Conservation (phyloP, 2,888 invertebrate species). For the Phalera bucephala region DNA sequence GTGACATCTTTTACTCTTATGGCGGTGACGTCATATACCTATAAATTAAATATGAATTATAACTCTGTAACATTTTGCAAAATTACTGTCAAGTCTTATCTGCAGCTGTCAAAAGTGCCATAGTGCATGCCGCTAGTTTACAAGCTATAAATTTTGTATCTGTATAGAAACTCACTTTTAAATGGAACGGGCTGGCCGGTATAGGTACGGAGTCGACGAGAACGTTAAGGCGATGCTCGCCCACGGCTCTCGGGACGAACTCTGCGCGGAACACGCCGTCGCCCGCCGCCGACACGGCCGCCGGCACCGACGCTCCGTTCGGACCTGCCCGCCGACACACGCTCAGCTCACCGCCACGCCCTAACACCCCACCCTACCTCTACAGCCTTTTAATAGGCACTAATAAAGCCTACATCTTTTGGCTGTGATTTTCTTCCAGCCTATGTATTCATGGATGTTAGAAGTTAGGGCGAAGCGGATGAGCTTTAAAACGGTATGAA, state of each 20-base stretch:
- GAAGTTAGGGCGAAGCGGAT: constrained; percentile 81
- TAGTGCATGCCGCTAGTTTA: no score
- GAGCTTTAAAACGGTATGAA: constrained; percentile 59
- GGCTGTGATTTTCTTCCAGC: constrained; percentile 5
- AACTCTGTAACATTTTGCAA: no score
- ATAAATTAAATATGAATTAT: constrained; percentile 12
- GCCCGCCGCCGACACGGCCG: constrained; percentile 93
- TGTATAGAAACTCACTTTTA: constrained; percentile 83
- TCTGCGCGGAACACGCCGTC: constrained; percentile 93
- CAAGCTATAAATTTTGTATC: constrained; percentile 49
- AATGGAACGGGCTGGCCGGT: constrained; percentile 96
- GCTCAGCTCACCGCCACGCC: constrained; percentile 75
- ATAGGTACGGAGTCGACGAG: constrained; percentile 92
- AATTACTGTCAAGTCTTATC: no score
- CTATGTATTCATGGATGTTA: constrained; percentile 51
- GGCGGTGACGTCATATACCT: constrained; percentile 96
- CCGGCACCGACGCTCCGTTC: constrained; percentile 94
- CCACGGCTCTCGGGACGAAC: constrained; percentile 95
- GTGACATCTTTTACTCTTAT: constrained; percentile 97
- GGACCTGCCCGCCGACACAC: constrained; percentile 87
- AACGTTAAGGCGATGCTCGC: constrained; percentile 95
- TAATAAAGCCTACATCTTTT: constrained; percentile 4
- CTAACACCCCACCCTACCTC: constrained; percentile 42
- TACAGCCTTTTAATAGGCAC: constrained; percentile 8
- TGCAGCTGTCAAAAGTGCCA: no score